These are phyloP conservation scores for Diabrotica virgifera DNA, from an alignment of 1,140 invertebrate genomes.

Conservation along the genomic window DNA sequence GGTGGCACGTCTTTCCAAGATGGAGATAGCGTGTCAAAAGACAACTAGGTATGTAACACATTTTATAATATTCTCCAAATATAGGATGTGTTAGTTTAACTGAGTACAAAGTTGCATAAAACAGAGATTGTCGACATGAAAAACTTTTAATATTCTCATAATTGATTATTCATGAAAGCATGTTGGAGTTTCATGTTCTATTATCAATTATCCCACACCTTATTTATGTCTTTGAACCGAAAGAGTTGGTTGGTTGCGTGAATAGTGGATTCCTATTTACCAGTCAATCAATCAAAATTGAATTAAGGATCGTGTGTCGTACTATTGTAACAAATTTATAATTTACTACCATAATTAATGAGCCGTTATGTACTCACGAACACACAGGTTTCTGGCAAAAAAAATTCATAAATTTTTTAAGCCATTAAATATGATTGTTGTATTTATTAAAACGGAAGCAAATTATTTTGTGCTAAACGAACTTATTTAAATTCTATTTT, in stretches of 20 bases:
- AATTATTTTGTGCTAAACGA: too few species aligned
- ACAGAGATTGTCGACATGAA: neutral
- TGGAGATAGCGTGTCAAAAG: too few species aligned
- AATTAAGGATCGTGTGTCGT: conserved; percentile 2
- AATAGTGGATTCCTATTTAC: conserved; percentile 1
- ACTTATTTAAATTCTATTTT: too few species aligned
- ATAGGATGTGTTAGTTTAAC: neutral
- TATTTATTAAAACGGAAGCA: too few species aligned
- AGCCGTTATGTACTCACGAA: neutral
- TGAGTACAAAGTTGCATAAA: neutral
- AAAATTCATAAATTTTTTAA: too few species aligned
- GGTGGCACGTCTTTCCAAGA: too few species aligned
- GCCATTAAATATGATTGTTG: too few species aligned
- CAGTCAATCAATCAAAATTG: conserved; percentile 2
- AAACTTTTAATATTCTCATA: neutral
- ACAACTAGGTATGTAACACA: too few species aligned
- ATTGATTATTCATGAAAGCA: conserved; percentile 3
- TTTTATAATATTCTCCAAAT: too few species aligned
- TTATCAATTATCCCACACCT: conserved; percentile 2
- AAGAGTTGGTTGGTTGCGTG: neutral
- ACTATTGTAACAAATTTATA: conserved; percentile 3
- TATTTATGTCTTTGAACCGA: conserved; percentile 2
- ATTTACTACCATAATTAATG: conserved; percentile 3
- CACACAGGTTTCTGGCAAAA: neutral
- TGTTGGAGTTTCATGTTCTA: neutral